Percentiles rank a stretch among this genome's conserved stretches.
Conservation (phyloP, 1,140 invertebrate genomes). For the Eueides isabella region DNA sequence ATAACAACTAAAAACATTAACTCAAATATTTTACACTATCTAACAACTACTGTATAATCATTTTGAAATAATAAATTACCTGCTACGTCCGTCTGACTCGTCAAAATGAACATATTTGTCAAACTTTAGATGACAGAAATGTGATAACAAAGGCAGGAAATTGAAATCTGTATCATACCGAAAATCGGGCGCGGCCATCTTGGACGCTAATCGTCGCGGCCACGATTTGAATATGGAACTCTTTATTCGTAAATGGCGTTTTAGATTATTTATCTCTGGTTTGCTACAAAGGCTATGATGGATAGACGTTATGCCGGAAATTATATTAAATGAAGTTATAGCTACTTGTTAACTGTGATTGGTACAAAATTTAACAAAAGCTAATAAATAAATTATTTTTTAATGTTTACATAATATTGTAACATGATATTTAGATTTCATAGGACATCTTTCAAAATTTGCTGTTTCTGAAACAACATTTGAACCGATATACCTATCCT, state of each 20-base stretch:
- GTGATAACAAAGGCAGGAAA: constrained; percentile 75
- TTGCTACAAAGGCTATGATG: constrained; percentile 48
- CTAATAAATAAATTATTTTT: neutral
- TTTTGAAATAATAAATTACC: constrained; percentile 61
- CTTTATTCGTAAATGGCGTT: constrained; percentile 64
- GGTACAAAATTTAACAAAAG: neutral
- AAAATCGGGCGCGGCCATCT: constrained; percentile 71
- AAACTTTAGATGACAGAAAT: constrained; percentile 70
- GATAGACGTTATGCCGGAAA: constrained; percentile 58
- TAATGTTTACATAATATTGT: neutral
- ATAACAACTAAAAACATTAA: neutral
- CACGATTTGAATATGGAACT: constrained; percentile 76
- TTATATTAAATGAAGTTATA: constrained; percentile 36
- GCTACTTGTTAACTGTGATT: neutral
- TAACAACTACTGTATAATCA: constrained; percentile 26
- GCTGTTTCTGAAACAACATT: no score
- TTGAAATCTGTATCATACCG: constrained; percentile 77
- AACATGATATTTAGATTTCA: neutral
- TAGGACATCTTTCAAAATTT: no score
- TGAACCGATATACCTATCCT: no score
- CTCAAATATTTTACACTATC: constrained; percentile 18
- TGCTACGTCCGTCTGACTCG: constrained; percentile 61
- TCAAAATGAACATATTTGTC: constrained; percentile 80
- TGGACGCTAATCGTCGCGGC: constrained; percentile 71
- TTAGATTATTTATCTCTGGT: constrained; percentile 50